Evolutionary conservation across 2,888 invertebrate species (phyloP).

Genomic region (Oscheius onirici): DNA sequence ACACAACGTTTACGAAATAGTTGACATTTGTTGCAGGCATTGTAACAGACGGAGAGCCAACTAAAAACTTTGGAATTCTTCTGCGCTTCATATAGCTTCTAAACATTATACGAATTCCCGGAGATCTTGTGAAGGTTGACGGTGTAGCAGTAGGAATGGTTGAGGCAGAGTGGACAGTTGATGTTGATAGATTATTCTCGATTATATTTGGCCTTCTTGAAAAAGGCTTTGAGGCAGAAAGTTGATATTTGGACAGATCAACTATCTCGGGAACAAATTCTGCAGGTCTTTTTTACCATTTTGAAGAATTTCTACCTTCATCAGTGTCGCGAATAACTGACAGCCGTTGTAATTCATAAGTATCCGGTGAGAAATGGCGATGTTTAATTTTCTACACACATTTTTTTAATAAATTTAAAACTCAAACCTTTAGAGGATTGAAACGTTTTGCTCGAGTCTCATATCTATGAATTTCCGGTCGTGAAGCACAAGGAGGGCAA

Average conservation of each 20-base stretch:
- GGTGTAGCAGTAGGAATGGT: conserved; percentile 13
- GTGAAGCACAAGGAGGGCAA: conserved; percentile 2
- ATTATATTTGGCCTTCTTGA: background rate
- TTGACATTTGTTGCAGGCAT: background rate
- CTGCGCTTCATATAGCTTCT: conserved; percentile 11
- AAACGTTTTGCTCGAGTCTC: background rate
- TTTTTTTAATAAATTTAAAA: background rate
- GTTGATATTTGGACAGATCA: conserved; percentile 1
- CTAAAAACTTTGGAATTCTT: background rate
- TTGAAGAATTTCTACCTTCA: background rate
- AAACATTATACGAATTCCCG: background rate
- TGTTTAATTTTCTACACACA: background rate
- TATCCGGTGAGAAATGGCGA: background rate
- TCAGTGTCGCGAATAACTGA: conserved; percentile 2
- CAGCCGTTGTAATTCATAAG: background rate
- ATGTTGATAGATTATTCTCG: background rate
- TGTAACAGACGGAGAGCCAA: background rate
- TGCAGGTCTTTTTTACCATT: background rate
- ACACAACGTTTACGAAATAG: background rate
- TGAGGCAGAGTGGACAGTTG: background rate
- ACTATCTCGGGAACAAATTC: background rate
- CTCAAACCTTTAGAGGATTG: background rate
- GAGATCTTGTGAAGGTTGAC: background rate
- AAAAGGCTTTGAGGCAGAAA: background rate
- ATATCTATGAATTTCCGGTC: background rate